Percentiles rank a stretch among this genome's conserved stretches.
Evolutionary conservation across 2,797 vertebrate genomes (phyloP).

Genomic region (Harpagifer antarcticus): DNA sequence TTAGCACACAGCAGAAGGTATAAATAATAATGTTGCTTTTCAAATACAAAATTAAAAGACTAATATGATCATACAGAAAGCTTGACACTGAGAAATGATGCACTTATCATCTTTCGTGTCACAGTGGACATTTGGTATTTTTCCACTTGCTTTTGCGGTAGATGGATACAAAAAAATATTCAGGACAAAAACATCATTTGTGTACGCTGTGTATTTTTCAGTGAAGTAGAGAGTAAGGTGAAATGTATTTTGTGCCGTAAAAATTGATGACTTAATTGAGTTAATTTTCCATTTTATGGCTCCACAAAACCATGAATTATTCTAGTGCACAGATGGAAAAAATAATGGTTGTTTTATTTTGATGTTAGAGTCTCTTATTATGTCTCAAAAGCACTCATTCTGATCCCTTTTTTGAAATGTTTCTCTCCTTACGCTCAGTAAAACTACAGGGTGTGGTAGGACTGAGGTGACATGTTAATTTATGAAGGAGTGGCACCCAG

Average conservation of each 20-base stretch:
- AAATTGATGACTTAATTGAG: slow-evolving; percentile 40
- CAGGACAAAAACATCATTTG: slow-evolving; percentile 16
- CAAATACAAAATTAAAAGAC: slow-evolving; percentile 8
- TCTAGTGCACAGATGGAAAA: slow-evolving; percentile 8
- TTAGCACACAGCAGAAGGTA: background rate
- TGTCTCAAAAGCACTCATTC: background rate
- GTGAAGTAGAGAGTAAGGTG: slow-evolving; percentile 13
- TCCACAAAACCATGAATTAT: slow-evolving; percentile 5
- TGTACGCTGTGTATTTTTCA: slow-evolving; percentile 15
- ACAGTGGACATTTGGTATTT: background rate
- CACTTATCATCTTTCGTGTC: background rate
- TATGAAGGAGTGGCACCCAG: slow-evolving; percentile 42
- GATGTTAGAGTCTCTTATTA: slow-evolving; percentile 9
- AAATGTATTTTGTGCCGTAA: slow-evolving; percentile 28
- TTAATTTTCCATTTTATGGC: slow-evolving; percentile 37
- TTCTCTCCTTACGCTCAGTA: background rate
- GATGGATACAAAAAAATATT: slow-evolving; percentile 13
- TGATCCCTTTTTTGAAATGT: slow-evolving; percentile 4
- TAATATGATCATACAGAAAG: background rate
- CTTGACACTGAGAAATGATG: background rate
- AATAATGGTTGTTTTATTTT: slow-evolving; percentile 6
- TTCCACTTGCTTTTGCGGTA: background rate
- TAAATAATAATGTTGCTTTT: background rate
- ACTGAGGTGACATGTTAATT: background rate
- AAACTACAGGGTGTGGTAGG: slow-evolving; percentile 40